A percentile compares a stretch with the other conserved stretches of the same genome.
Evolutionary conservation across 2,888 invertebrate species (phyloP).

Genomic region (Dioctria rufipes): DNA sequence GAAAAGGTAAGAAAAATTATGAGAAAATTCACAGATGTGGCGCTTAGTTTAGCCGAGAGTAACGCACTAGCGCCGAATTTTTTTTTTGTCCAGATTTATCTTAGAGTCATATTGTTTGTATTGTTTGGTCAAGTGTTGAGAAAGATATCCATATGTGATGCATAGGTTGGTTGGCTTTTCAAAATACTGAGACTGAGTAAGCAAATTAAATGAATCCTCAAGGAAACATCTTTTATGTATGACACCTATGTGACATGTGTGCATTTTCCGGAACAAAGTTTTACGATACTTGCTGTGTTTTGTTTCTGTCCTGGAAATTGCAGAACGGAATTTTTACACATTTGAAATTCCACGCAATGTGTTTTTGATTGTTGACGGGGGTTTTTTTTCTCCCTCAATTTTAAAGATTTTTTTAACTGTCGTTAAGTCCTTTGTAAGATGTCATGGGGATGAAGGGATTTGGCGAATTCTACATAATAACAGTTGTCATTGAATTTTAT

Average conservation of each 20-base stretch:
- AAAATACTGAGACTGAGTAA: not conserved
- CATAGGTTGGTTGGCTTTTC: not conserved
- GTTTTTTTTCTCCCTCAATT: too few species aligned
- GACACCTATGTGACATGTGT: not conserved
- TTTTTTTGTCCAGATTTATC: not conserved
- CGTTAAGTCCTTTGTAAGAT: too few species aligned
- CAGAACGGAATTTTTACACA: not conserved
- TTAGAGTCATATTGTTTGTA: not conserved
- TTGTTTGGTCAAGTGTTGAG: slow-evolving; percentile 3
- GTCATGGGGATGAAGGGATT: too few species aligned
- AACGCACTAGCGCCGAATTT: slow-evolving; percentile 1
- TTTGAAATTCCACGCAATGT: not conserved
- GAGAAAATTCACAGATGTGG: slow-evolving; percentile 9
- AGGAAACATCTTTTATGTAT: not conserved
- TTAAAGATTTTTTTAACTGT: too few species aligned
- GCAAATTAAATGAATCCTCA: slow-evolving; percentile 1
- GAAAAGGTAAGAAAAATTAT: too few species aligned
- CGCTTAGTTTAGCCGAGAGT: not conserved
- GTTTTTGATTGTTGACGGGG: not conserved
- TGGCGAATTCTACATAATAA: too few species aligned
- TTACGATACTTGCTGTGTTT: not conserved
- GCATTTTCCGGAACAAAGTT: not conserved
- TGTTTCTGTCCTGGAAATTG: not conserved
- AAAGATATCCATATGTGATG: not conserved
- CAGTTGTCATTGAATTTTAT: too few species aligned